phyloP scores from a whole-genome alignment of 1,140 invertebrate genomes.

The Drosophila watanabei region DNA sequence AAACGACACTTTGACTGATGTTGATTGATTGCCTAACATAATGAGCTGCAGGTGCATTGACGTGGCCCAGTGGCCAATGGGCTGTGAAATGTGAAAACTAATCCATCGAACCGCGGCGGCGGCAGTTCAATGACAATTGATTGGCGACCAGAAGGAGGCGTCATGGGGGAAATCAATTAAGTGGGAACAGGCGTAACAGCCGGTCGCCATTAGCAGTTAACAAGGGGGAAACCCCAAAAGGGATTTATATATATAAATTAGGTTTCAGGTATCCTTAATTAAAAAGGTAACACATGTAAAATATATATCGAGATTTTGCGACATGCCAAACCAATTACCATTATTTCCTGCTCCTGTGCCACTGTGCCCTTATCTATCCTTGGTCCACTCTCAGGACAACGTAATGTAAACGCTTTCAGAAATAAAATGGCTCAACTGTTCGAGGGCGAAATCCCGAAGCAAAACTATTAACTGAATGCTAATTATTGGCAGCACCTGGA shows the following conservation, averaged over 20 bases:
- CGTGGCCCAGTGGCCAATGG: constrained; percentile 3
- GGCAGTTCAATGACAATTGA: constrained; percentile 34
- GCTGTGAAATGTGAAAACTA: constrained; percentile 43
- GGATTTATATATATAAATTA: constrained; percentile 32
- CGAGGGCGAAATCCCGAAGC: constrained; percentile 20
- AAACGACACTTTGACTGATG: constrained; percentile 40
- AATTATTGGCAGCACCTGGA: constrained; percentile 67
- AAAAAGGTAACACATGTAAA: constrained; percentile 20
- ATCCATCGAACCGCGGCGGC: constrained; percentile 21
- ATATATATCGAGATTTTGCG: not conserved
- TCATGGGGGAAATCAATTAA: constrained; percentile 44
- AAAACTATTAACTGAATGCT: constrained; percentile 77
- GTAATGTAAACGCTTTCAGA: constrained; percentile 42
- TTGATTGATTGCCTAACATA: constrained; percentile 40
- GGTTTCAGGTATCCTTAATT: constrained; percentile 14
- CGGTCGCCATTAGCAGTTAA: constrained; percentile 24
- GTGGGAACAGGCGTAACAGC: constrained; percentile 38
- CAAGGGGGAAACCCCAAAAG: constrained; percentile 1
- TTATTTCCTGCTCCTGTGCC: not conserved
- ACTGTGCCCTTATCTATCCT: constrained; percentile 16
- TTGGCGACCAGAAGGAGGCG: constrained; percentile 15
- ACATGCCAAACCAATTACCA: constrained; percentile 15
- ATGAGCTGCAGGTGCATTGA: constrained; percentile 41
- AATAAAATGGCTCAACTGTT: constrained; percentile 42
- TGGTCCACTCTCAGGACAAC: constrained; percentile 1